Evolutionary conservation across 2,113 vertebrate species (phyloP).

Genomic region (Ginglymostoma cirratum): DNA sequence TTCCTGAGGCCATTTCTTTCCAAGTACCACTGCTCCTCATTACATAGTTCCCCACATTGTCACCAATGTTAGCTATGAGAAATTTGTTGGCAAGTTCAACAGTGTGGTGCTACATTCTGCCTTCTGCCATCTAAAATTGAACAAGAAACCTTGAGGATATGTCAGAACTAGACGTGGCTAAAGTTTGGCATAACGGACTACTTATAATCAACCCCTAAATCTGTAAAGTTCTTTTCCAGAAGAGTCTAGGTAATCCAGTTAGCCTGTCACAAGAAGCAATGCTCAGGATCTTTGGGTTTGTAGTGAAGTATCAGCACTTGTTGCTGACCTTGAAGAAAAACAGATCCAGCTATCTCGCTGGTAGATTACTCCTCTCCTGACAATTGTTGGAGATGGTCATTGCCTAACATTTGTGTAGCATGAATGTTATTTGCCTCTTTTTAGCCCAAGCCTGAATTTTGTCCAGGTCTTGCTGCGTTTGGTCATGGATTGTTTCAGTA

Average conservation of each 20-base stretch:
- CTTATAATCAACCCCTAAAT: neutral
- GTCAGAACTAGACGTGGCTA: neutral
- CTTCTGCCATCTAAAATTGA: neutral
- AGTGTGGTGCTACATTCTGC: neutral
- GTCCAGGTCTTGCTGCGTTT: too few species aligned
- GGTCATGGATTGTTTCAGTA: too few species aligned
- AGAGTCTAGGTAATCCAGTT: neutral
- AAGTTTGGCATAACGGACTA: neutral
- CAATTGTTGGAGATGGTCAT: too few species aligned
- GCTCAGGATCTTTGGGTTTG: too few species aligned
- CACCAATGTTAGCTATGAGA: neutral
- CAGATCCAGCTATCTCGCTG: too few species aligned
- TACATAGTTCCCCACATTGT: neutral
- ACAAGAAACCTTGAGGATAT: neutral
- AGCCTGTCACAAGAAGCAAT: neutral
- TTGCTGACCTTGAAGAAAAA: too few species aligned
- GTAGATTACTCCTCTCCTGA: too few species aligned
- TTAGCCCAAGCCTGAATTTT: too few species aligned
- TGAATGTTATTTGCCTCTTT: too few species aligned
- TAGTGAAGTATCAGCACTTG: too few species aligned
- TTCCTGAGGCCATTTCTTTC: neutral
- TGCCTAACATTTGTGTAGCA: too few species aligned
- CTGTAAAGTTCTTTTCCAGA: neutral
- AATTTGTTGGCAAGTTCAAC: neutral
- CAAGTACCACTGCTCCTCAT: neutral